These are phyloP conservation scores for Chaetura pelagica DNA, from an alignment of 2,113 vertebrate genomes.

Conservation along the genomic window DNA sequence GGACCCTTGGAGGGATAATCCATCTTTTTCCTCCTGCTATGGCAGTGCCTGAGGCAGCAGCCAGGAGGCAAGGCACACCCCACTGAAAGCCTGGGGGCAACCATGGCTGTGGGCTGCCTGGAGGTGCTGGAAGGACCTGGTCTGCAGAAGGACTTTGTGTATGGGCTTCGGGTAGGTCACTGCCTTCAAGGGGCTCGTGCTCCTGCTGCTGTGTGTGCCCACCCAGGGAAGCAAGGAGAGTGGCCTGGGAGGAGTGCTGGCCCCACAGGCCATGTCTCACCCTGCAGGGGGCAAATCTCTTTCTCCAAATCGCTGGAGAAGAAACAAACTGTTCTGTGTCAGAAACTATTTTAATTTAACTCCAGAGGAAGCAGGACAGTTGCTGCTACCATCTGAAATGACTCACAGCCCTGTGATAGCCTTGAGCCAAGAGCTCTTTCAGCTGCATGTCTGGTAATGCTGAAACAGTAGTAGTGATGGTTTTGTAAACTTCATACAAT, in stretches of 20 bases:
- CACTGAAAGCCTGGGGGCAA: not conserved
- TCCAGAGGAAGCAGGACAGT: not conserved
- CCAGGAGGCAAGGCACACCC: fast-evolving
- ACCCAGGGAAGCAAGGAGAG: not conserved
- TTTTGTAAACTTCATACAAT: not conserved
- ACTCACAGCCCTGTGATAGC: not conserved
- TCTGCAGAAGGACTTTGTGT: not conserved
- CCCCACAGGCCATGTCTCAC: not conserved
- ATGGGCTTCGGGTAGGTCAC: fast-evolving
- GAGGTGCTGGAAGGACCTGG: not conserved
- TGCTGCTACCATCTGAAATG: not conserved
- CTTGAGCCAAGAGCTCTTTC: not conserved
- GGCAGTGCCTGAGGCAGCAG: not conserved
- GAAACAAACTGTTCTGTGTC: not conserved
- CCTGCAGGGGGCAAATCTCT: not conserved
- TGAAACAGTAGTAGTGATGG: not conserved
- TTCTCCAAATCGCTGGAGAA: not conserved
- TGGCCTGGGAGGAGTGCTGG: not conserved
- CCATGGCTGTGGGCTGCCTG: not conserved
- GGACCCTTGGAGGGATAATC: not conserved
- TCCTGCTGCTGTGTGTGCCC: fast-evolving
- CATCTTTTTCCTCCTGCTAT: not conserved
- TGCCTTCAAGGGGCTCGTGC: not conserved
- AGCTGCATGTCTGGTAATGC: not conserved
- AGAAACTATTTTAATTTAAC: not conserved